Evolutionary conservation across 2,888 invertebrate species (phyloP), one percentile per base, ranked within the genome.

Genomic region (Spatulosminthurus flaviceps): DNA sequence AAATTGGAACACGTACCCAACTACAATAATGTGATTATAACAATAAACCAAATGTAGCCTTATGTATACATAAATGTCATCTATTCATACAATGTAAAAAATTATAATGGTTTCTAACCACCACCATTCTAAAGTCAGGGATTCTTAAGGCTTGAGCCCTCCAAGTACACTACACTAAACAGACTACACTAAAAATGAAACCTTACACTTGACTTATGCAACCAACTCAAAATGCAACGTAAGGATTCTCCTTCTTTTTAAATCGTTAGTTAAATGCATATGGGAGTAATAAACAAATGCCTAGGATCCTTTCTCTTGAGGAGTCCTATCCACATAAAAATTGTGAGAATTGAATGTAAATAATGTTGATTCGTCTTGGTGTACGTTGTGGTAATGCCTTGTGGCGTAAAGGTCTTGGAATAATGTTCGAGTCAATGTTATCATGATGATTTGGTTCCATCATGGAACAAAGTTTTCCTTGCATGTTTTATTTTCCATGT

Each of bases 1-100:
- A 73, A 73, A 73, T 28, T 73, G 60, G 24, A 73, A 73, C 73
- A 73, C 73, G 73, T 73, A 51, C 29, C 16, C 41, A 51, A 24
- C 28, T 26, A 67, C 28, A 67, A 67, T 67, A 28, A 67, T 67
- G 16, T 51, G 51, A 51, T 51, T 51, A 51, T n/a, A 51, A 51
- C 51, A 9, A 51, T 19, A 51, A 51, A 16, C 51, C 51, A 4
- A 34, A 34, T 51, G 51, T 5, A 51, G 51, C 51, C 51, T 2
- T 2, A n/a, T n/a, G n/a, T n/a, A 16, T 51, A 51, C 51, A 19
- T 34, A 34, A 34, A 34, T 51, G 51, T 9, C n/a, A 11, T 51
- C 16, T n/a, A n/a, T n/a, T n/a, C n/a, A n/a, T n/a, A n/a, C n/a
- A n/a, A n/a, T n/a, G n/a, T n/a, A n/a, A n/a, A n/a, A n/a, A n/a